Percentiles rank a stretch among this genome's conserved stretches.
phyloP scores from a whole-genome alignment of 2,888 invertebrate species.

The Rhorus exstirpatorius region DNA sequence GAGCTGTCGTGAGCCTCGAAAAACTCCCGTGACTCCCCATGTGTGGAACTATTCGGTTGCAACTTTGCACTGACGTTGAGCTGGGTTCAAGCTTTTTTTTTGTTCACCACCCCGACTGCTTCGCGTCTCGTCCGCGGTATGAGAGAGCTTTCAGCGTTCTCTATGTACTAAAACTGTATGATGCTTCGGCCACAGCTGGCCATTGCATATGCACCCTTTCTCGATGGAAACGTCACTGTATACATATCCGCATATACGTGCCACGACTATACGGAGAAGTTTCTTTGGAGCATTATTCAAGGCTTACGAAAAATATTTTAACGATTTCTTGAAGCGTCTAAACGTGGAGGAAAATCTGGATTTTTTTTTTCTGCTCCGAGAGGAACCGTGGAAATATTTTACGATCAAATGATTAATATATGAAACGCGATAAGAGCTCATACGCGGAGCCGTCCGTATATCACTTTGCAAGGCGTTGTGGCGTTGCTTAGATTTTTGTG shows the following conservation, averaged over 20 bases:
- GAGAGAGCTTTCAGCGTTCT: conserved; percentile 46
- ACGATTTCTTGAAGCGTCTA: not conserved
- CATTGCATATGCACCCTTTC: conserved; percentile 55
- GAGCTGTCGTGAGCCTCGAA: conserved; percentile 12
- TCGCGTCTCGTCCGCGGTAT: conserved; percentile 24
- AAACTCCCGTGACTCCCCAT: not conserved
- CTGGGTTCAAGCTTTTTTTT: conserved; percentile 13
- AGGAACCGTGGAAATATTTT: conserved; percentile 5
- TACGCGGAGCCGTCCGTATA: not conserved
- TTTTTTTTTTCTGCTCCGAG: not conserved
- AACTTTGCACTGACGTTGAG: conserved; percentile 9
- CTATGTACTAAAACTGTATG: conserved; percentile 13
- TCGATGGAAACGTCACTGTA: conserved; percentile 2
- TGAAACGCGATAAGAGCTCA: conserved; percentile 1
- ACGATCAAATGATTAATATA: conserved; percentile 36
- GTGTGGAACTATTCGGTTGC: conserved; percentile 14
- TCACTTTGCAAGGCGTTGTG: too few relatives aligned
- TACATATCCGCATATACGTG: not conserved
- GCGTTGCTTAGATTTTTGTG: too few relatives aligned
- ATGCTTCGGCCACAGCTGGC: conserved; percentile 15
- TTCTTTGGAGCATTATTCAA: conserved; percentile 44
- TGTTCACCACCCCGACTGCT: conserved; percentile 4
- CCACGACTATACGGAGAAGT: not conserved
- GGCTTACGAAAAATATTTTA: too few relatives aligned
- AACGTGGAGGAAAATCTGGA: not conserved